Evolutionary conservation across 2,113 vertebrate genomes (phyloP), one percentile per base, ranked within the genome.

Genomic region (Eidolon helvum): DNA sequence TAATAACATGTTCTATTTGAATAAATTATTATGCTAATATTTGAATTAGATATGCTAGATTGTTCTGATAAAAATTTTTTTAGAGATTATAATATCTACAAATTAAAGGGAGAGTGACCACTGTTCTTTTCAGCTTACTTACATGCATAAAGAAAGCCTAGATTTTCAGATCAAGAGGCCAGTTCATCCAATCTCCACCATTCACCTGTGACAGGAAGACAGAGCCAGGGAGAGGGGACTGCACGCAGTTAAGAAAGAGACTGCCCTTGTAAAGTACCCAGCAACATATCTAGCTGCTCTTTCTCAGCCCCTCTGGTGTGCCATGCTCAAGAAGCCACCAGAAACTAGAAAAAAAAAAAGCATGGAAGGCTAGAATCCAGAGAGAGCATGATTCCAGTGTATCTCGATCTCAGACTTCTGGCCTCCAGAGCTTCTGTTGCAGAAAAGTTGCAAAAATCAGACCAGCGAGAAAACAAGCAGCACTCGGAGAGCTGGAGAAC

Each of bases 241-340:
- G 11, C 0, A 28, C 4, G 59, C 40, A 24, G 38, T 38, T 7
- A 15, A 63, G 0, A 22, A 9, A 10, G 10, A 91, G 2, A 0
- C 45, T 18, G 1, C 78, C 45, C 12, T 2, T 82, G 55, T 24
- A 48, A 28, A n/a, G 63, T 2, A 19, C 53, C 78, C 26, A 33
- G 8, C 2, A 11, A 26, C 43, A 53, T 28, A 7, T 8, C 16
- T 4, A 10, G 18, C 33, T 71, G 43, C 21, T 33, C 26, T 65
- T 10, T 18, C 9, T 16, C 35, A 7, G 30, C 30, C 35, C 26
- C 11, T 40, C 75, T n/a, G 48, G 7, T 43, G 35, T 7, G 8
- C 33, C 2, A 0, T 26, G 14, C 88, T 79, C 75, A 59, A 22
- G 45, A 65, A 43, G n/a, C 35, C 18, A 14, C n/a, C 45, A 33